A percentile compares a stretch with the other conserved stretches of the same genome.
Evolutionary conservation across 2,113 vertebrate species (phyloP).

Genomic region (Pachycephala philippinensis): DNA sequence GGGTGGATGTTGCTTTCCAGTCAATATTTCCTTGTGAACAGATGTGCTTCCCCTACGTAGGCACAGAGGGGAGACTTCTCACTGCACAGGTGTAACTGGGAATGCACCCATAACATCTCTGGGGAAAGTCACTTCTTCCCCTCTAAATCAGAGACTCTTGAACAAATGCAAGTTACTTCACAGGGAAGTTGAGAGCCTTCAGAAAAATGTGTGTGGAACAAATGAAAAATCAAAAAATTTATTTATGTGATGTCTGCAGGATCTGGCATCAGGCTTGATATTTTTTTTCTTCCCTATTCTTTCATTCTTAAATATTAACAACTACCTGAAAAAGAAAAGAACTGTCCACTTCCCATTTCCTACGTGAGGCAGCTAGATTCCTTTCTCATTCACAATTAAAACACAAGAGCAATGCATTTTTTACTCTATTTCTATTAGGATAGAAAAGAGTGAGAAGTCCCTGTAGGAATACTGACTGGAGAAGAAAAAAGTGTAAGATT

Average conservation of each 20-base stretch:
- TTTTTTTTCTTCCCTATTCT: not conserved
- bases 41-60: not conserved
- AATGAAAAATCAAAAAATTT: not conserved
- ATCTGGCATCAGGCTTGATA: not conserved
- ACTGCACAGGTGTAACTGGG: not conserved
- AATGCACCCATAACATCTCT: not conserved
- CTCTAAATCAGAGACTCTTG: not conserved
- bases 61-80: not conserved
- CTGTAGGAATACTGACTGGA: not conserved
- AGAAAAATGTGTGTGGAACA: not conserved
- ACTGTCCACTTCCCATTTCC: not conserved
- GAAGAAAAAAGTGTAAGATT: not conserved
- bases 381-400: not conserved
- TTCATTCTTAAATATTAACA: not conserved
- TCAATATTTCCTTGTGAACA: not conserved
- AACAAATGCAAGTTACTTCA: not conserved
- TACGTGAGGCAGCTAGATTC: not conserved
- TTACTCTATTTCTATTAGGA: not conserved
- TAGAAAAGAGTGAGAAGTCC: not conserved
- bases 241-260: not conserved
- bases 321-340: not conserved
- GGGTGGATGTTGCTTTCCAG: not conserved
- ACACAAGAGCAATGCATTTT: not conserved
- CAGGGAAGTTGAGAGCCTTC: not conserved
- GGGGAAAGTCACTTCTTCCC: not conserved